A percentile compares a stretch with the other conserved stretches of the same genome.
These are phyloP conservation scores for Turritopsis rubra DNA, from an alignment of 30 jellyfish, hydroid and myxozoan genomes.

Conservation along the genomic window DNA sequence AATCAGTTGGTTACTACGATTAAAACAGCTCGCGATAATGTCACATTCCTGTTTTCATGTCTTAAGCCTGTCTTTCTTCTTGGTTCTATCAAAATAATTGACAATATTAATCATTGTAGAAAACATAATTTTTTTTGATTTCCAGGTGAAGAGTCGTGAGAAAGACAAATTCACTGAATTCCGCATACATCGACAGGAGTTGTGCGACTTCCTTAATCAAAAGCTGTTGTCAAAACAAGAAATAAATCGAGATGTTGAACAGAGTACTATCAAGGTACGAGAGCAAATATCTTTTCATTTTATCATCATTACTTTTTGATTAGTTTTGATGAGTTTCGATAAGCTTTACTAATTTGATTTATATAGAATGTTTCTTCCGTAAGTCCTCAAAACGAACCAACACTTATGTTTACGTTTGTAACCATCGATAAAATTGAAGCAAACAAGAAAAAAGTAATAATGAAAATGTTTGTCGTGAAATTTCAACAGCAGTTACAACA, in stretches of 20 bases:
- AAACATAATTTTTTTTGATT: too few relatives aligned
- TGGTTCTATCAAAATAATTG: too few relatives aligned
- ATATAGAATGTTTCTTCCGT: neutral
- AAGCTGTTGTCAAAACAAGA: constrained; percentile 42
- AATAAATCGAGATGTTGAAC: constrained; percentile 6
- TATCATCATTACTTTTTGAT: too few relatives aligned
- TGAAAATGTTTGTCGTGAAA: neutral
- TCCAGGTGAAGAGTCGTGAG: constrained; percentile 57
- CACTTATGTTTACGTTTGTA: constrained; percentile 26
- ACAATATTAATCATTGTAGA: neutral
- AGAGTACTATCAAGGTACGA: constrained; percentile 5
- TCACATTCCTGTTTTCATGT: too few relatives aligned
- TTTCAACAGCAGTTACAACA: constrained; percentile 5
- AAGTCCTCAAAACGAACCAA: constrained; percentile 4
- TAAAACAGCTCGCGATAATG: too few relatives aligned
- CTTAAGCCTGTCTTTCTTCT: too few relatives aligned
- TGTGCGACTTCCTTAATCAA: constrained; percentile 49
- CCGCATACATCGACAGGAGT: constrained; percentile 36
- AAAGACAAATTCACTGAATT: constrained; percentile 61
- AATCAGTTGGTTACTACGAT: too few relatives aligned
- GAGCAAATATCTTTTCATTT: too few relatives aligned
- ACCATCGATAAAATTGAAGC: constrained; percentile 21
- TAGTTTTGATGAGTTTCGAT: neutral
- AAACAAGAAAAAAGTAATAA: neutral
- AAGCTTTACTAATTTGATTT: neutral